These are phyloP conservation scores for Aradus depressus DNA, from an alignment of 2,888 invertebrate genomes.

Conservation along the genomic window DNA sequence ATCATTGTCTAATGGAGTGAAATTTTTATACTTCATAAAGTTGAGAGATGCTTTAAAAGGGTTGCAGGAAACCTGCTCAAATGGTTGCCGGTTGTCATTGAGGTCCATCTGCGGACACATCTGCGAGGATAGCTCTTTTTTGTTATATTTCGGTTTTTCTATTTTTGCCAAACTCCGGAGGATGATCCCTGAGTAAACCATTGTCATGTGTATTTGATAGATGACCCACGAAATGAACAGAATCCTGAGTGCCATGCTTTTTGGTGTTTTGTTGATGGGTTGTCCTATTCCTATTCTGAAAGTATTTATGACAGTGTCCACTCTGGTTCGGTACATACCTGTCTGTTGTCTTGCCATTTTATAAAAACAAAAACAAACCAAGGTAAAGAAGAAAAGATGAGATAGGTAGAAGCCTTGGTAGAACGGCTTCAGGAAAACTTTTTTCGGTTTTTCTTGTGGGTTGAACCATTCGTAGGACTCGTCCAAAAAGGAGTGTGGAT, in stretches of 20 bases:
- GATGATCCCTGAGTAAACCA: background rate
- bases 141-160: too few relatives aligned
- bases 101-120: too few relatives aligned
- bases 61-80: too few relatives aligned
- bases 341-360: background rate
- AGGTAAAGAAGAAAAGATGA: background rate
- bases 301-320: too few relatives aligned
- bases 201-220: constrained; percentile 5
- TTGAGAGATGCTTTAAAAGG: too few relatives aligned
- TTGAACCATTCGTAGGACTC: constrained; percentile 1
- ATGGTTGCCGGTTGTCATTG: too few relatives aligned
- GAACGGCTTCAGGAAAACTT: background rate
- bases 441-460: background rate
- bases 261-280: constrained; percentile 9
- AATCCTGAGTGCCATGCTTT: background rate
- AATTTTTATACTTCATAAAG: constrained; percentile 2
- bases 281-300: constrained; percentile 6
- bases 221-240: constrained; percentile 8
- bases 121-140: too few relatives aligned
- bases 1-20: background rate
- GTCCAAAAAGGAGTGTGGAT: constrained; percentile 7
- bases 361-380: constrained; percentile 3
- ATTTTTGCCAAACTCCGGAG: background rate
- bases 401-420: background rate
- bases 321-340: too few relatives aligned